A percentile compares a stretch with the other conserved stretches of the same genome.
phyloP scores from a whole-genome alignment of 2,113 vertebrate species.

The Pangasianodon hypophthalmus region DNA sequence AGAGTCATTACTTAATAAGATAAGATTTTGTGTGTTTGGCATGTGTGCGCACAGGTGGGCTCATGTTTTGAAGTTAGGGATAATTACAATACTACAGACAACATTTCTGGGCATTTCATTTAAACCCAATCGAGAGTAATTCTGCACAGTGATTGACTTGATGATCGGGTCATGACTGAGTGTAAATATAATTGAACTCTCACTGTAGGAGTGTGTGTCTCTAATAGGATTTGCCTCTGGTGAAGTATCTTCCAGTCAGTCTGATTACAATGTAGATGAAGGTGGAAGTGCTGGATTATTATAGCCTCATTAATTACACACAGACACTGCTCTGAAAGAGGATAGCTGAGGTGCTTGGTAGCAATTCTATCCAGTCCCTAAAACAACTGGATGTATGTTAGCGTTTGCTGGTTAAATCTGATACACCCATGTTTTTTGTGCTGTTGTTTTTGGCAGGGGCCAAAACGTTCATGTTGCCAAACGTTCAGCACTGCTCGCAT shows the following conservation, averaged over 20 bases:
- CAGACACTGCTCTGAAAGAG: not conserved
- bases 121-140: too few relatives aligned
- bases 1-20: not conserved
- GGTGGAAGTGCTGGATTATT: constrained; percentile 27
- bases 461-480: not conserved
- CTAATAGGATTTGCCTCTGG: constrained; percentile 42
- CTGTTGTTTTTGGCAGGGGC: not conserved
- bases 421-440: not conserved
- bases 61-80: not conserved
- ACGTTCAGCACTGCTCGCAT: not conserved
- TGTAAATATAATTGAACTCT: constrained; percentile 39
- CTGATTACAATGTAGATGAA: constrained; percentile 35
- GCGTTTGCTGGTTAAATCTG: not conserved
- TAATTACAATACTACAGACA: not conserved
- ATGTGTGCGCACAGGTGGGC: not conserved
- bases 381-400: not conserved
- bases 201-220: constrained; percentile 17
- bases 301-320: not conserved
- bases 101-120: not conserved
- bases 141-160: not conserved
- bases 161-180: constrained; percentile 31
- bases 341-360: not conserved
- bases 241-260: constrained; percentile 32
- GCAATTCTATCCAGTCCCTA: not conserved
- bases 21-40: not conserved